A percentile compares a stretch with the other conserved stretches of the same genome.
These are phyloP conservation scores for Bombyx mandarina DNA, from an alignment of 1,140 invertebrate genomes.

Conservation along the genomic window DNA sequence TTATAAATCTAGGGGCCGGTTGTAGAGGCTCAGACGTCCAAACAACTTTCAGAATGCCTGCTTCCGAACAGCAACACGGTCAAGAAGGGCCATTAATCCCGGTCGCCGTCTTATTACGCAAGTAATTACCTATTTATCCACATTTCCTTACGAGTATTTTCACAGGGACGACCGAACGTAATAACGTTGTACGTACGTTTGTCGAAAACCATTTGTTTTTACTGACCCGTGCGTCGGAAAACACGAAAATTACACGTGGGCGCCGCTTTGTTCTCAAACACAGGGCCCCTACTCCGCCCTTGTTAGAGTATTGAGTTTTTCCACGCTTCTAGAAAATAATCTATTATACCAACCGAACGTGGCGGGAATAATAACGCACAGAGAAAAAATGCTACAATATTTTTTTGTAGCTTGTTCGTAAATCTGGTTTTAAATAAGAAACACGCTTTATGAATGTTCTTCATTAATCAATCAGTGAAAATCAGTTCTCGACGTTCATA, in stretches of 20 bases:
- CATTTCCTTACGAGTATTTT: conserved; percentile 16
- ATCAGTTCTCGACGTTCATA: no score
- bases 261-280: conserved; percentile 2
- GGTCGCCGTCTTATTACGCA: conserved; percentile 30
- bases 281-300: no score
- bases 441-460: no score
- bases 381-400: no score
- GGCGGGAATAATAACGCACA: no score
- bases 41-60: conserved; percentile 1
- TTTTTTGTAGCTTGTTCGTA: no score
- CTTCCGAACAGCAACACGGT: conserved; percentile 3
- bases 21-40: neutral
- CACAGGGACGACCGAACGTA: conserved; percentile 10
- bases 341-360: no score
- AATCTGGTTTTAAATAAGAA: no score
- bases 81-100: conserved; percentile 21
- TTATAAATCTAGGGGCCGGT: conserved; percentile 35
- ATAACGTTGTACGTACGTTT: conserved; percentile 7
- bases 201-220: conserved; percentile 9
- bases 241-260: conserved; percentile 9
- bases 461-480: no score
- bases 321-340: no score
- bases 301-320: no score
- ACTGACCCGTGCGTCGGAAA: conserved; percentile 6
- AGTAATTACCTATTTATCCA: conserved; percentile 44